Conservation (phyloP, 2,888 invertebrate genomes). For the Hipparchia sbordonii region DNA sequence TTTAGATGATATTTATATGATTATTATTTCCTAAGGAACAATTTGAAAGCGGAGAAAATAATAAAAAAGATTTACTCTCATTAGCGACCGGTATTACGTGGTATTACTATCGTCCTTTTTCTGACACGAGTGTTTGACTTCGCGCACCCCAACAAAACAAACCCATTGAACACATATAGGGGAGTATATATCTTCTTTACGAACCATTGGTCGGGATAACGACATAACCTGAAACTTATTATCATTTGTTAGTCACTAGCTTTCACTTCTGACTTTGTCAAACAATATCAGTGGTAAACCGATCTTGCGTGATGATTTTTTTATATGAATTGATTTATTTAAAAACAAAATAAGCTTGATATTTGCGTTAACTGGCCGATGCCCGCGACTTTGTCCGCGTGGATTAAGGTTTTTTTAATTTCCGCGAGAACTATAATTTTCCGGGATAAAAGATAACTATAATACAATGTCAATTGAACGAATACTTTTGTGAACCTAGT, state of each 20-base stretch:
- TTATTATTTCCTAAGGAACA: not conserved
- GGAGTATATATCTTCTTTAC: conserved; percentile 21
- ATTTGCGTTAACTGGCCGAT: too few relatives aligned
- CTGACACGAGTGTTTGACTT: conserved; percentile 9
- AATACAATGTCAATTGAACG: too few relatives aligned
- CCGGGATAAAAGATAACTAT: too few relatives aligned
- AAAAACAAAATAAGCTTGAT: too few relatives aligned
- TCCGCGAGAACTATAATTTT: too few relatives aligned
- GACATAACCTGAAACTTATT: conserved; percentile 18
- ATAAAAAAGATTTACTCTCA: not conserved
- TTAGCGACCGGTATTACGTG: not conserved
- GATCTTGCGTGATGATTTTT: too few relatives aligned
- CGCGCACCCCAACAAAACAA: conserved; percentile 8
- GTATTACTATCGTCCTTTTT: not conserved
- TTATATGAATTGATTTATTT: too few relatives aligned
- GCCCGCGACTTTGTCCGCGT: too few relatives aligned
- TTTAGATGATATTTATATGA: too few relatives aligned
- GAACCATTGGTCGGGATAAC: conserved; percentile 30
- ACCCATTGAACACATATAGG: conserved; percentile 16
- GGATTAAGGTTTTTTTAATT: too few relatives aligned
- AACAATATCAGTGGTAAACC: not conserved
- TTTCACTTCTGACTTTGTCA: not conserved
- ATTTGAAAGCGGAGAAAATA: not conserved
- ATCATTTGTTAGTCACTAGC: conserved; percentile 4
- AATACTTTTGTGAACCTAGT: too few relatives aligned